Conservation (phyloP, 2,797 vertebrate species). For the Sebastes cheni region DNA sequence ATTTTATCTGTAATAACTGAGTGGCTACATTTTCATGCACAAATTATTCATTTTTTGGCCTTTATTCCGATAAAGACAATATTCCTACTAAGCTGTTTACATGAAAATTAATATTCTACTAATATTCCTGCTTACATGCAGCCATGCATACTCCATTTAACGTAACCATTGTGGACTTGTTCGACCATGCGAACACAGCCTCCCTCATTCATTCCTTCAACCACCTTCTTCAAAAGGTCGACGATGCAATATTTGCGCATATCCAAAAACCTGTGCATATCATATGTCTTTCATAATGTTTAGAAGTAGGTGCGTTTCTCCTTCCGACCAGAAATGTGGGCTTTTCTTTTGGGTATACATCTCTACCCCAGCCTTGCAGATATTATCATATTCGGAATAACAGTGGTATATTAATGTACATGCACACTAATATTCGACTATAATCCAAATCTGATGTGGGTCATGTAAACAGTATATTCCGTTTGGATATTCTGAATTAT, state of each 20-base stretch:
- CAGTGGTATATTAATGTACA: too few species aligned
- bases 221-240: neutral
- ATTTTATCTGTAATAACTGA: slow-evolving; percentile 9
- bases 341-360: too few species aligned
- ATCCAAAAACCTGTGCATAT: neutral
- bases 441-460: too few species aligned
- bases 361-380: neutral
- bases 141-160: neutral
- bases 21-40: neutral
- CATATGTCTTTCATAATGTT: neutral
- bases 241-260: neutral
- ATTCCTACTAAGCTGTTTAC: neutral
- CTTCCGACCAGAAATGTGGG: neutral
- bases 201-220: neutral
- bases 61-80: neutral
- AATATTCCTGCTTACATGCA: neutral
- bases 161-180: neutral
- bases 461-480: too few species aligned
- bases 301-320: neutral
- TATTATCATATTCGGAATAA: too few species aligned
- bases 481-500: too few species aligned
- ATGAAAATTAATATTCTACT: neutral
- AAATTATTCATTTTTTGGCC: neutral
- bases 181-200: neutral
- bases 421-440: too few species aligned